A percentile compares a stretch with the other conserved stretches of the same genome.
Conservation (phyloP, 2,113 vertebrate genomes). For the Noturus placidus region DNA sequence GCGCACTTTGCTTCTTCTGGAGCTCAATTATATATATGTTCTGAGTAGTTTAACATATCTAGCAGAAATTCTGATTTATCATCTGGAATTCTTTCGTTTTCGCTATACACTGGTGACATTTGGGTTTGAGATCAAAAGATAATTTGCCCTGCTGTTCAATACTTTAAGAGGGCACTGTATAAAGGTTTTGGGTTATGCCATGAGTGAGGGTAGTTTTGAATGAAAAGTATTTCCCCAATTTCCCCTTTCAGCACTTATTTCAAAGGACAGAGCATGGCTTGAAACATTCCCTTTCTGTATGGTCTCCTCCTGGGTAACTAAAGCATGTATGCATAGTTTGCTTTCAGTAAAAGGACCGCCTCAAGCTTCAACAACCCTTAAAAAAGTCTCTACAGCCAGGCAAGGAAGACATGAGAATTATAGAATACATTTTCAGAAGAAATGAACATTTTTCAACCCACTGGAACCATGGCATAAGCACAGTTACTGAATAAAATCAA, state of each 20-base stretch:
- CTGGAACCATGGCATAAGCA: background rate
- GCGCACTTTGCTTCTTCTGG: no score
- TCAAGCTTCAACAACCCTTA: background rate
- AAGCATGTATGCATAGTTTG: background rate
- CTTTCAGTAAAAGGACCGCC: background rate
- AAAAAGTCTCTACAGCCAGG: background rate
- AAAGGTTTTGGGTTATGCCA: no score
- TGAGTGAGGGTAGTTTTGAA: background rate
- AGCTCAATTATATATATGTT: no score
- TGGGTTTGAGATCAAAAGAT: no score
- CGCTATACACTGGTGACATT: no score
- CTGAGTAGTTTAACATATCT: no score
- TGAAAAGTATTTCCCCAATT: no score
- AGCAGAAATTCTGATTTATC: no score
- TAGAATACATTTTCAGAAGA: background rate
- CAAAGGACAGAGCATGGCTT: constrained; percentile 16
- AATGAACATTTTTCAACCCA: background rate
- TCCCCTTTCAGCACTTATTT: background rate
- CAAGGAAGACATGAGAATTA: background rate
- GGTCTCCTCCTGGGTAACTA: background rate
- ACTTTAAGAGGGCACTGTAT: no score
- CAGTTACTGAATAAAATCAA: background rate
- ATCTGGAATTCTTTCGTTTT: no score
- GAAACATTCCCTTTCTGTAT: constrained; percentile 15
- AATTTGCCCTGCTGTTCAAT: no score